These are phyloP conservation scores for Meandrusa payeni DNA, from an alignment of 2,888 invertebrate genomes.

Conservation along the genomic window DNA sequence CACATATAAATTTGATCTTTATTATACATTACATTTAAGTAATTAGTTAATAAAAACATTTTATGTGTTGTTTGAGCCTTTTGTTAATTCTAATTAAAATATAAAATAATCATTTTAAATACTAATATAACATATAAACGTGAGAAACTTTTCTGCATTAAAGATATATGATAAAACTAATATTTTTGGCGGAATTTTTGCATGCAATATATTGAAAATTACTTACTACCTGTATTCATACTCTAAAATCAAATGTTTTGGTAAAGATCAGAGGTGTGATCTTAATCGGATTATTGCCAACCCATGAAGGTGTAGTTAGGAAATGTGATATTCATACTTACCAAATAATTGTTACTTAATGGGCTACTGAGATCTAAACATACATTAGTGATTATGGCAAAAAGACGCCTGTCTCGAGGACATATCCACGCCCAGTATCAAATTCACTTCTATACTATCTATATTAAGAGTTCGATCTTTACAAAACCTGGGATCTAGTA, in stretches of 20 bases:
- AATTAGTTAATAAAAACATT: too few relatives aligned
- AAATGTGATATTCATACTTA: constrained; percentile 32
- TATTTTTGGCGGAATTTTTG: too few relatives aligned
- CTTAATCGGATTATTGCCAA: too few relatives aligned
- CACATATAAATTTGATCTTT: too few relatives aligned
- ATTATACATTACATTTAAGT: too few relatives aligned
- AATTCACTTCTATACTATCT: constrained; percentile 27
- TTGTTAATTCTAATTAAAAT: too few relatives aligned
- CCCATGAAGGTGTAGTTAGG: constrained; percentile 28
- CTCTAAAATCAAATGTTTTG: constrained; percentile 25
- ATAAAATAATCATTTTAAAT: too few relatives aligned
- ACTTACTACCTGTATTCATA: constrained; percentile 40
- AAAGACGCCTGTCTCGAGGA: constrained; percentile 32
- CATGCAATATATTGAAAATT: too few relatives aligned
- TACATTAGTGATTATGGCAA: constrained; percentile 59
- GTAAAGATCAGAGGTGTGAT: constrained; percentile 23
- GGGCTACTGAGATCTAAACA: constrained; percentile 71
- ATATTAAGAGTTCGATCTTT: constrained; percentile 19
- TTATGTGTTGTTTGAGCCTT: too few relatives aligned
- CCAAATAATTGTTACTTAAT: constrained; percentile 50
- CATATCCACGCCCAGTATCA: constrained; percentile 27
- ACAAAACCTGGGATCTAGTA: constrained; percentile 27
- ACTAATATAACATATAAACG: too few relatives aligned
- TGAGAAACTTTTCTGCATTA: too few relatives aligned
- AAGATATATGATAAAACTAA: too few relatives aligned